Conservation (phyloP, 2,888 invertebrate species). For the Chalcis sispes region DNA sequence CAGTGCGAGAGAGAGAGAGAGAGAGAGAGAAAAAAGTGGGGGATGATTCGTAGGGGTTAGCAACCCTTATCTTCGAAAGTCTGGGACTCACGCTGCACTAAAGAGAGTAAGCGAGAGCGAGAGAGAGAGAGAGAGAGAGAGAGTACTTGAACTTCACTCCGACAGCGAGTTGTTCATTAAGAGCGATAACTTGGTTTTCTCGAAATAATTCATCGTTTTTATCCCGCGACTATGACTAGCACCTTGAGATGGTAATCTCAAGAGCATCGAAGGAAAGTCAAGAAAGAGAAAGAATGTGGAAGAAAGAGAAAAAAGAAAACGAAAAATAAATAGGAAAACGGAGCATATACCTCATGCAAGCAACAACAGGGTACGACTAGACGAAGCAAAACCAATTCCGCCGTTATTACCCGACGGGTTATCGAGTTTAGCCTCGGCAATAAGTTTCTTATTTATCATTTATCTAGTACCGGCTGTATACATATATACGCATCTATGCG, state of each 20-base stretch:
- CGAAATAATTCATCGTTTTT: constrained; percentile 62
- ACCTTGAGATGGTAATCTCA: constrained; percentile 31
- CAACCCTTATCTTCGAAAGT: constrained; percentile 70
- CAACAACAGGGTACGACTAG: no score
- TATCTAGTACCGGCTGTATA: background rate
- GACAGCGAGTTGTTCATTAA: constrained; percentile 70
- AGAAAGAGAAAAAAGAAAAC: constrained; percentile 25
- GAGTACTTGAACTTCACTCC: no score
- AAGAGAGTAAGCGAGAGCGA: constrained; percentile 66
- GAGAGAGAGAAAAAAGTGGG: constrained; percentile 14
- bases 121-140: no score
- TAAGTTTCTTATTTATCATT: constrained; percentile 59
- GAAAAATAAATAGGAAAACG: no score
- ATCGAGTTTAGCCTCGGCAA: constrained; percentile 59
- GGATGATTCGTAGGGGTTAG: constrained; percentile 60
- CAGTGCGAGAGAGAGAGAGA: constrained; percentile 44
- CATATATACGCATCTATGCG: no score
- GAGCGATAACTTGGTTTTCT: constrained; percentile 69
- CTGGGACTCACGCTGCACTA: constrained; percentile 65
- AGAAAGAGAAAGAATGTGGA: background rate
- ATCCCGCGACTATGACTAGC: constrained; percentile 31
- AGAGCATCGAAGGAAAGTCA: background rate
- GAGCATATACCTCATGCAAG: no score
- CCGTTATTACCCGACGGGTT: constrained; percentile 58
- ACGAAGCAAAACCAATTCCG: constrained; percentile 59